Conservation (phyloP, 1,140 invertebrate genomes). For the Gyrodactylus salaris region DNA sequence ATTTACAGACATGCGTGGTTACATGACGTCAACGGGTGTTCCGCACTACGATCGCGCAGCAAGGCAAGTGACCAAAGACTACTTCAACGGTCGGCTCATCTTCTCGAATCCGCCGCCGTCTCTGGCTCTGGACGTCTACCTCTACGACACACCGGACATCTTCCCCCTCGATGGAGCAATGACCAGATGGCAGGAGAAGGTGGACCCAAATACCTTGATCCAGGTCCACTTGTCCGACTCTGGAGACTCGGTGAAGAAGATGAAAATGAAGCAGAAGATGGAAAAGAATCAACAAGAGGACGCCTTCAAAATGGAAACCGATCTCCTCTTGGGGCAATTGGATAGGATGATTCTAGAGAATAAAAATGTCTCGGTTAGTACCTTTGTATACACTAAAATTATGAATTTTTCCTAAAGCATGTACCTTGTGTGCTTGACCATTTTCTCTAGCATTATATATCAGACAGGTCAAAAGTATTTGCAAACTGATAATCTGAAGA, state of each 20-base stretch:
- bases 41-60: conserved; percentile 62
- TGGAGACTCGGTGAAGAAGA: neutral
- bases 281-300: neutral
- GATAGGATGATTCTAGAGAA: neutral
- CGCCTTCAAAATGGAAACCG: too few species aligned
- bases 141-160: neutral
- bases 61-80: conserved; percentile 62
- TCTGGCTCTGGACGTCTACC: neutral
- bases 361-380: neutral
- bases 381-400: too few species aligned
- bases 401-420: too few species aligned
- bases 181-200: neutral
- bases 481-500: too few species aligned
- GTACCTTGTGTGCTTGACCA: too few species aligned
- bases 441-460: too few species aligned
- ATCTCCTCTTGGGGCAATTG: neutral
- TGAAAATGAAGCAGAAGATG: neutral
- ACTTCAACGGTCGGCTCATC: conserved; percentile 29
- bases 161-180: neutral
- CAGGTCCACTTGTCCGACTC: neutral
- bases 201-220: neutral
- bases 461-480: too few species aligned
- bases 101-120: neutral
- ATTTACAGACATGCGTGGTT: conserved; percentile 43
- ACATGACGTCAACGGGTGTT: conserved; percentile 67